Evolutionary conservation across 1,140 invertebrate species (phyloP).

Genomic region (Listronotus oregonensis): DNA sequence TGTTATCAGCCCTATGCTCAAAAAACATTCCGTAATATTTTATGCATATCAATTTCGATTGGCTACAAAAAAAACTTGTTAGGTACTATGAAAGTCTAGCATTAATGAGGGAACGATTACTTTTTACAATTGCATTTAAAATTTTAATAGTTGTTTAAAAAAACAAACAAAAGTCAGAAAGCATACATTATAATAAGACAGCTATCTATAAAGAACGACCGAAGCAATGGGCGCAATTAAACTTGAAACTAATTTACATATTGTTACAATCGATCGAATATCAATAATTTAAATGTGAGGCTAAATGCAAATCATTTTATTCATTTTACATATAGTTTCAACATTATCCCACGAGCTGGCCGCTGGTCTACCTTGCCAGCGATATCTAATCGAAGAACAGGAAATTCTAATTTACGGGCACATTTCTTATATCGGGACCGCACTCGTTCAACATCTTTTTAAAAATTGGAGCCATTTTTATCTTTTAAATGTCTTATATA

Average conservation of each 20-base stretch:
- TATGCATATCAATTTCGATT: no score
- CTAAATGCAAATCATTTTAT: slow-evolving; percentile 32
- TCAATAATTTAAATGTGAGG: slow-evolving; percentile 30
- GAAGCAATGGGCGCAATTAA: slow-evolving; percentile 17
- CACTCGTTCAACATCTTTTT: slow-evolving; percentile 34
- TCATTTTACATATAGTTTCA: slow-evolving; percentile 28
- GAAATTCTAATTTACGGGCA: slow-evolving; percentile 36
- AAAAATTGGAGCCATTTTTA: slow-evolving; percentile 32
- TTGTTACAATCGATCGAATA: slow-evolving; percentile 29
- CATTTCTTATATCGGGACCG: slow-evolving; percentile 28
- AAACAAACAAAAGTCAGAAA: slow-evolving; percentile 3
- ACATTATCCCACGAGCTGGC: slow-evolving; percentile 22
- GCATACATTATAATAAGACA: slow-evolving; percentile 13
- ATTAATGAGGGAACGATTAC: no score
- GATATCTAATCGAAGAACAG: slow-evolving; percentile 32
- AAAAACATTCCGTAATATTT: no score
- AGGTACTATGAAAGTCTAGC: no score
- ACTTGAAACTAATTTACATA: slow-evolving; percentile 20
- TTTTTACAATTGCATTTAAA: background rate
- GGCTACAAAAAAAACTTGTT: no score
- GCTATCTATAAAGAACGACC: slow-evolving; percentile 18
- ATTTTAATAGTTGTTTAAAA: background rate
- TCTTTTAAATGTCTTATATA: slow-evolving; percentile 28
- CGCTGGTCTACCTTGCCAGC: slow-evolving; percentile 13
- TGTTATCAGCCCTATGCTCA: no score